Base-by-base conservation (phyloP, 2,888 invertebrate species). In the Marasmarcha lunaedactyla region DNA sequence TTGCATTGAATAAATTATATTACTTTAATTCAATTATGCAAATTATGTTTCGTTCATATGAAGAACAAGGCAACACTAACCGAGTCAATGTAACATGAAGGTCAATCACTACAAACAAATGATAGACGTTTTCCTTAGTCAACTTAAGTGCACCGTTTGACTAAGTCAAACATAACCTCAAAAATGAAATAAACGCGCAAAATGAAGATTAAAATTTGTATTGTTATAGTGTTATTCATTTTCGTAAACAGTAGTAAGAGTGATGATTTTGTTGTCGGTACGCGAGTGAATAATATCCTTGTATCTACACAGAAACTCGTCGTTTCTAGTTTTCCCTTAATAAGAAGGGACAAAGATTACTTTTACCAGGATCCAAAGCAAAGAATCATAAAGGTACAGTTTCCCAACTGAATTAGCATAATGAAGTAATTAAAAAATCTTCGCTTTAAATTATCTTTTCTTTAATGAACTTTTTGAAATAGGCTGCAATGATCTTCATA, bases 331-430 rank as follows among this genome's bases (percentile, higher is more conserved):
- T 55, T 74, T 44, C 71, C 69, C 15, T 53, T 78, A 2, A 55
- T 71, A 48, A 66, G 49, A 44, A 58, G 74, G 43, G 74, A 74
- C 45, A 76, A 78, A 53, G 77, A 74, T 55, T 78, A 74, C 44
- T 52, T 48, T 27, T 78, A 74, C 45, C 57, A 55, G 13, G 78
- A 78, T 56, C 43, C 66, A 1, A 71, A 74, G 47, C 58, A 68
- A 41, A 61, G 77, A 51, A 57, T 69, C 55, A 78, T 78, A 41
- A 78, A 74, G 70, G 78, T 76, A 57, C 33, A 36, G 20, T 20
- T 20, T 5, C 20, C 3, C 20, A 20, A 30, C 12, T 15, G 27
- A 26, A 15, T 33, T 37, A 11, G 11, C 25, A 14, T 35, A 36
- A 37, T 40, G n/a, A 27, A 39, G 38, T 41, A 35, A 35, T n/a